Conservation (phyloP, 2,113 vertebrate genomes). For the Thamnophis sirtalis region DNA sequence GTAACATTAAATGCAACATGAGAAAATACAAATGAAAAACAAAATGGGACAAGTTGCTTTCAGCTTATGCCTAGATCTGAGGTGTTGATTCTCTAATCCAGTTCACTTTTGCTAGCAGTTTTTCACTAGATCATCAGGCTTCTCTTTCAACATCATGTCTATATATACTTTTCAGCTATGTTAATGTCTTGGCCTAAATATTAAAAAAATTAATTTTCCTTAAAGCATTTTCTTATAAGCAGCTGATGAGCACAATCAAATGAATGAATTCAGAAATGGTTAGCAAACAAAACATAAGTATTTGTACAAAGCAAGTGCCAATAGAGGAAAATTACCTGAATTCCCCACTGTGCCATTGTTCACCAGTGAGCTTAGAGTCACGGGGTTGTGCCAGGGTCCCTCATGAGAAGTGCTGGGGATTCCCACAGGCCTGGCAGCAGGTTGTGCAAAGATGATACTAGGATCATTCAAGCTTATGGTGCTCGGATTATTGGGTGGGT, state of each 20-base stretch:
- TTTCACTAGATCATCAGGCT: background rate
- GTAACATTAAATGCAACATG: background rate
- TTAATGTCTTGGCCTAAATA: conserved; percentile 2
- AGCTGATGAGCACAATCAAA: background rate
- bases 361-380: conserved; percentile 85
- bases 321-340: conserved; percentile 81
- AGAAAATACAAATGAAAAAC: background rate
- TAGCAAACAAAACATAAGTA: conserved; percentile 13
- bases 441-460: conserved; percentile 98
- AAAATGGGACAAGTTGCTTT: background rate
- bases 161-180: background rate
- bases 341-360: conserved; percentile 90
- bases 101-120: background rate
- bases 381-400: conserved; percentile 90
- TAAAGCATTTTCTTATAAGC: background rate
- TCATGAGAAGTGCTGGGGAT: conserved; percentile 80
- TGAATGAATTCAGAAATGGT: conserved; percentile 54
- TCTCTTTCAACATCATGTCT: background rate
- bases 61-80: background rate
- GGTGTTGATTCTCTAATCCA: background rate
- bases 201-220: conserved; percentile 17
- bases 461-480: conserved; percentile 93
- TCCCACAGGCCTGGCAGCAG: conserved; percentile 82
- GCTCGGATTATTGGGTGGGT: conserved; percentile 68
- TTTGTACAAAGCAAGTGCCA: conserved; percentile 45